Evolutionary conservation across 2,797 vertebrate species (phyloP).

Genomic region (Microtus agrestis): DNA sequence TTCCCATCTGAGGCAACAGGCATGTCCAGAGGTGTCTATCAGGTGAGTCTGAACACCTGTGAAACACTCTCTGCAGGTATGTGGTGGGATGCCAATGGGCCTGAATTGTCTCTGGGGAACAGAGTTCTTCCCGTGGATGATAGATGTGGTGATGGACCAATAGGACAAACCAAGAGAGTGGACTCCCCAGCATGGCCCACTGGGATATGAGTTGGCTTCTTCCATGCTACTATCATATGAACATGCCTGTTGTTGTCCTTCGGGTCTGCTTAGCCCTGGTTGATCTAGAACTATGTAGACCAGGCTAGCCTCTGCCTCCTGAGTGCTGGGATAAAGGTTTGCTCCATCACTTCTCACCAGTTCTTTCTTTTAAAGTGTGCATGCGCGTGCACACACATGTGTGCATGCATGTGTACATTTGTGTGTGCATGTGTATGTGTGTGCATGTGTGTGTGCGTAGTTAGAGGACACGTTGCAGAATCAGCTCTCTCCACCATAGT

Average conservation of each 20-base stretch:
- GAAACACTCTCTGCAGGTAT: fast-evolving
- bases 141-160: background rate
- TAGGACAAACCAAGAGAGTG: background rate
- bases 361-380: background rate
- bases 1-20: background rate
- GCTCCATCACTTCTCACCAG: background rate
- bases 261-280: background rate
- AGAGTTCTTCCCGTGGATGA: background rate
- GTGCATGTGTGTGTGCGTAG: background rate
- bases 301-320: background rate
- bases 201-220: background rate
- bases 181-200: background rate
- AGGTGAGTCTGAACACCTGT: background rate
- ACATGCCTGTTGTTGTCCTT: background rate
- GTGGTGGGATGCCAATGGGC: background rate
- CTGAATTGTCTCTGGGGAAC: background rate
- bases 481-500: background rate
- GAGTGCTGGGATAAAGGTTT: background rate
- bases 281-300: background rate
- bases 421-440: background rate
- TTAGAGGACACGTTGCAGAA: background rate
- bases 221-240: background rate
- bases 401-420: too few relatives aligned
- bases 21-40: background rate
- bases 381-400: background rate